These are phyloP conservation scores for Pangasius mekongensis DNA, from an alignment of 2,797 vertebrate species.

Conservation along the genomic window DNA sequence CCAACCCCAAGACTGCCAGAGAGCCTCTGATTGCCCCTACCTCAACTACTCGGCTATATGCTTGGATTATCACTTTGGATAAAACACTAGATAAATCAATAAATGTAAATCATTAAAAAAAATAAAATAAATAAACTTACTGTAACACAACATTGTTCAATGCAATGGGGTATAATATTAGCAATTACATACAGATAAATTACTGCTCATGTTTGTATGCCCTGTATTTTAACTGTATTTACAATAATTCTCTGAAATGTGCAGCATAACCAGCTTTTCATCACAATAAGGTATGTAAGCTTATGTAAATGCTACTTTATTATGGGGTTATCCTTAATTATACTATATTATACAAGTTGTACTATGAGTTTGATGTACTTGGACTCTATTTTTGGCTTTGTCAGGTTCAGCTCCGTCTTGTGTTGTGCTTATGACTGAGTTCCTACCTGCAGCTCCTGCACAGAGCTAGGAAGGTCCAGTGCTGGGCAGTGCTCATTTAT, in stretches of 20 bases:
- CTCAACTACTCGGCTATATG: not conserved
- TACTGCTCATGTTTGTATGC: not conserved
- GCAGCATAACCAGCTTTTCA: not conserved
- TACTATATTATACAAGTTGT: not conserved
- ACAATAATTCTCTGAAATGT: not conserved
- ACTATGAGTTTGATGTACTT: not conserved
- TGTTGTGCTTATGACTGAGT: not conserved
- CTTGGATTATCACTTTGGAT: not conserved
- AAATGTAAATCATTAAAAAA: not conserved
- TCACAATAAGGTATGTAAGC: not conserved
- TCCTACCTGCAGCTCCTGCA: constrained; percentile 67
- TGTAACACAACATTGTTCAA: not conserved
- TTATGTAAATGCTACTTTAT: not conserved
- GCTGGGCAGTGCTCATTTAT: constrained; percentile 63
- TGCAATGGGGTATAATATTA: not conserved
- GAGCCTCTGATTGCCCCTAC: not conserved
- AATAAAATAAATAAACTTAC: not conserved
- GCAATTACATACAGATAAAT: not conserved
- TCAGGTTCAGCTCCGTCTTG: not conserved
- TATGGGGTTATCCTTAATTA: not conserved
- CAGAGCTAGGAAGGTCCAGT: constrained; percentile 53
- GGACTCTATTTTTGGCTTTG: not conserved
- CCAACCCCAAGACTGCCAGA: not conserved
- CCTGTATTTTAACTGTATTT: not conserved
- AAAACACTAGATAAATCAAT: not conserved